These are phyloP conservation scores for Coreius guichenoti DNA, from an alignment of 2,797 vertebrate genomes.

Conservation along the genomic window DNA sequence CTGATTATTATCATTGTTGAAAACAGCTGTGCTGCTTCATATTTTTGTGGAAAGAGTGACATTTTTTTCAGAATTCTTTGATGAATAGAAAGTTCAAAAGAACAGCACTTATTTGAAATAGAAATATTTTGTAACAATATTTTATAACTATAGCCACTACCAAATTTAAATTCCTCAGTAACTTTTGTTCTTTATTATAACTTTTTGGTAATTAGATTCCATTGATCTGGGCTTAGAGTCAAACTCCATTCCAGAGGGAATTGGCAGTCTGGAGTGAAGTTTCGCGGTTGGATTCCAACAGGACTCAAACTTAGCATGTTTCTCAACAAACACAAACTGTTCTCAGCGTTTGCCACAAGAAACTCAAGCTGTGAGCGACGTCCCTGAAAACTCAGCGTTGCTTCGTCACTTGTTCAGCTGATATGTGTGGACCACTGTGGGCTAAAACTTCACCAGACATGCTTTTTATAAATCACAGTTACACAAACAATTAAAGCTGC, in stretches of 20 bases:
- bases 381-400: conserved; percentile 8
- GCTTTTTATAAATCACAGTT: neutral
- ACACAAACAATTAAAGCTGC: neutral
- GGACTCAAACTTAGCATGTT: conserved; percentile 22
- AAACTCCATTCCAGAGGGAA: conserved; percentile 52
- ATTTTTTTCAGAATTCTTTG: no score
- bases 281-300: conserved; percentile 25
- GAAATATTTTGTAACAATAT: no score
- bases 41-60: no score
- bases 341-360: neutral
- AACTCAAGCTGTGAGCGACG: conserved; percentile 22
- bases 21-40: no score
- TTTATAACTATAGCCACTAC: conserved; percentile 65
- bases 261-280: conserved; percentile 14
- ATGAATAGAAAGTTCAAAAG: no score
- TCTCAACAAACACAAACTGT: conserved; percentile 34
- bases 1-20: no score
- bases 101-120: no score
- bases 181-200: conserved; percentile 83
- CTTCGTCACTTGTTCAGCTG: neutral
- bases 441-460: neutral
- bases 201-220: conserved; percentile 86
- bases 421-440: neutral
- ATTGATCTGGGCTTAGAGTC: conserved; percentile 84
- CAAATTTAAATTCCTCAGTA: conserved; percentile 80